phyloP scores from a whole-genome alignment of 2,113 vertebrate genomes.

The Pluvialis apricaria region DNA sequence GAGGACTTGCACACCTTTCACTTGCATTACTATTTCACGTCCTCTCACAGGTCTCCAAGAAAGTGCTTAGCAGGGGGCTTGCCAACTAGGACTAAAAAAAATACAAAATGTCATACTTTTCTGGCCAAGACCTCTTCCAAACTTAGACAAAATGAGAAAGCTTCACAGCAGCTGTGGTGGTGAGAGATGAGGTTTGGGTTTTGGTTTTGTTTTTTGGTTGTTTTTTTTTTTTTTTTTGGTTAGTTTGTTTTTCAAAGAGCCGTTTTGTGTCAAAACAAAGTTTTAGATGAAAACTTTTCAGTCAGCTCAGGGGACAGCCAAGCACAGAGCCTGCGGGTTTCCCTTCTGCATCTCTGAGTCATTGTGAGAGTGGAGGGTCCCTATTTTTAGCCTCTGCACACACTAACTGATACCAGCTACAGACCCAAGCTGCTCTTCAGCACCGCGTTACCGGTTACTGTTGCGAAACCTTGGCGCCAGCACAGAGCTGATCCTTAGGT shows the following conservation, averaged over 20 bases:
- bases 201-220: too few relatives aligned
- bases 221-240: background rate
- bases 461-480: fast-evolving
- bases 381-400: constrained; percentile 61
- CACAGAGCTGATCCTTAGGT: background rate
- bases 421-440: background rate
- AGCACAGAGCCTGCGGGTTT: constrained; percentile 46
- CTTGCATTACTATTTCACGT: background rate
- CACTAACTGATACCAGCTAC: constrained; percentile 30
- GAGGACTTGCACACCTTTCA: background rate
- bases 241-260: background rate
- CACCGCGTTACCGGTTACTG: fast-evolving
- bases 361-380: constrained; percentile 50
- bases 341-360: constrained; percentile 64
- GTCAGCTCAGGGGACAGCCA: background rate
- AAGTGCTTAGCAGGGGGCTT: background rate
- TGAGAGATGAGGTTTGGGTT: background rate
- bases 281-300: constrained; percentile 12
- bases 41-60: background rate
- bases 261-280: constrained; percentile 26
- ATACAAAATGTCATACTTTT: background rate
- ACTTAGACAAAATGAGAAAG: background rate
- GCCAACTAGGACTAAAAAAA: background rate
- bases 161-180: background rate
- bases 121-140: background rate